phyloP scores from a whole-genome alignment of 1,140 invertebrate species.

The Meloidogyne chitwoodi region DNA sequence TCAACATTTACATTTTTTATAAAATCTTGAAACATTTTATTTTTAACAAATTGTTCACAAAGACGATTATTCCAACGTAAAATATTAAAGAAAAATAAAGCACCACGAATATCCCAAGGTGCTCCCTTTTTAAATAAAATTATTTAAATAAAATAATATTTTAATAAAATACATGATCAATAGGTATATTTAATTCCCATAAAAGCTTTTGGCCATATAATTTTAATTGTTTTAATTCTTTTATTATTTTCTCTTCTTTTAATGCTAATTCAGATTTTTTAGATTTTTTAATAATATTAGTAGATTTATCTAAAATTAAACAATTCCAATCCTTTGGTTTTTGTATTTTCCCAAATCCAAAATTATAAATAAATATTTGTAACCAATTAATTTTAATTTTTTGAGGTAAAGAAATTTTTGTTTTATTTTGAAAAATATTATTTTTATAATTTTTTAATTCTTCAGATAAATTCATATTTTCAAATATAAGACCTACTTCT shows the following conservation, averaged over 20 bases:
- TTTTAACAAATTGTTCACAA: conserved; percentile 37
- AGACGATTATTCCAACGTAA: conserved; percentile 32
- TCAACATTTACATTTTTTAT: conserved; percentile 20
- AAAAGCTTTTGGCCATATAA: conserved; percentile 30
- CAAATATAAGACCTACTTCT: conserved; percentile 45
- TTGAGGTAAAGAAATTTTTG: no score
- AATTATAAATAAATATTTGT: conserved; percentile 48
- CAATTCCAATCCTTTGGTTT: conserved; percentile 37
- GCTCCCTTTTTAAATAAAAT: background rate
- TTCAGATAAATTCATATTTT: background rate
- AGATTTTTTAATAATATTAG: no score
- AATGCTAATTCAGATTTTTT: background rate
- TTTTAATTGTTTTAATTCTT: background rate
- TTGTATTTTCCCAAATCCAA: conserved; percentile 39
- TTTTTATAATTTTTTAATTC: background rate
- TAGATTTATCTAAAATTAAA: conserved; percentile 18
- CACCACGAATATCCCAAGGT: conserved; percentile 37
- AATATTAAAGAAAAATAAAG: conserved; percentile 33
- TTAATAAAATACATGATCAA: conserved; percentile 26
- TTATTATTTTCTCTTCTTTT: background rate
- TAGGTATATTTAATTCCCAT: conserved; percentile 43
- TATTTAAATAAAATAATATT: background rate
- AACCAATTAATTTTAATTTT: conserved; percentile 41
- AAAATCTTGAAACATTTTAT: conserved; percentile 27
- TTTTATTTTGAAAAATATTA: background rate